Base-by-base conservation (phyloP, 2,113 vertebrate genomes). In the Callocephalon fimbriatum region DNA sequence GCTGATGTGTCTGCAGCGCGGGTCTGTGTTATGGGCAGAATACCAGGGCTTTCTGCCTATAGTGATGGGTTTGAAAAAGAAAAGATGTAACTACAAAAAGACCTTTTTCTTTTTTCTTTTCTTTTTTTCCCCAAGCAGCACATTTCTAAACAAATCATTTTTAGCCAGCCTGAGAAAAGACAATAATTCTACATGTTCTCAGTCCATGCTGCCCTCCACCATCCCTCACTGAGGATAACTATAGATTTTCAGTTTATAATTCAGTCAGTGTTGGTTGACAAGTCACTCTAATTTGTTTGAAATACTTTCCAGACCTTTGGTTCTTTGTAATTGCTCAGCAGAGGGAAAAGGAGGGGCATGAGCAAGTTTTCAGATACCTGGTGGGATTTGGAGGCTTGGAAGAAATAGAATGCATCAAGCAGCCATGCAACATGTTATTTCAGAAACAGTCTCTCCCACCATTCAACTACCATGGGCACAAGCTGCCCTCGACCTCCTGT, bases 1-100 rank as follows among this genome's bases (percentile, higher is more conserved):
- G 50, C 42, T 0, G 31, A 44, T 61, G 58, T 0, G 0, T 44
- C 42, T 62, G 50, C 77, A 48, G 42, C 1, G 0, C 38, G 48
- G 61, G 61, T 50, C 71, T 25, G 29, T 16, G 29, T 44, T 53
- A 45, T 0, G 2, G 51, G 42, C 73, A 47, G 67, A 37, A 32
- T 21, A 31, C 22, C 63, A 47, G 53, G 21, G 53, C 70, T 77
- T 80, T 73, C 63, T 68, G 53, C 53, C 31, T 67, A 15, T 27
- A 68, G 48, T 1, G 2, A 27, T 0, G 1, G 25, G 62, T 87
- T 81, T 2, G 1, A 47, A 26, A 61, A 67, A 67, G n/a, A 38
- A 86, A 77, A 90, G 66, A 38, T 87, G 61, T 19, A 56, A 67
- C 9, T 16, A 51, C 25, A 78, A 37, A 58, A 61, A 16, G 7